phyloP scores from a whole-genome alignment of 2,113 vertebrate species.

The Pyrgilauda ruficollis region DNA sequence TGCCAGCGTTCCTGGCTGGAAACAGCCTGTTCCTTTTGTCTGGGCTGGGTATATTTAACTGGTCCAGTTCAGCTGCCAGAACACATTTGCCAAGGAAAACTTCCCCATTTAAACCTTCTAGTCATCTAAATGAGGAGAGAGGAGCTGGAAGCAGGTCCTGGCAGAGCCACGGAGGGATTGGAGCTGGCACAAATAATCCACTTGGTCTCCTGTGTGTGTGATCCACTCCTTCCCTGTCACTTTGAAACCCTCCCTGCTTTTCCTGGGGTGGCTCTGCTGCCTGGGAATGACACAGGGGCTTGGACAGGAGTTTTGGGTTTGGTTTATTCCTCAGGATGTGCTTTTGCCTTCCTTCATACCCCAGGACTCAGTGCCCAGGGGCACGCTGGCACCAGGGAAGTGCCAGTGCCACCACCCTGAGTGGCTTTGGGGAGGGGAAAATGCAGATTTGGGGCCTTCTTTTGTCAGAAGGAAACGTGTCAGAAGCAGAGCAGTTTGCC shows the following conservation, averaged over 20 bases:
- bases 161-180: constrained; percentile 31
- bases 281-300: no score
- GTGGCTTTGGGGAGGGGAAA: not conserved
- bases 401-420: fast-evolving
- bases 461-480: not conserved
- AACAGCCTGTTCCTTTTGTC: constrained; percentile 53
- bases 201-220: not conserved
- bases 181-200: not conserved
- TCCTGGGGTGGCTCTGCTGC: not conserved
- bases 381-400: fast-evolving
- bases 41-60: constrained; percentile 45
- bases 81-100: constrained; percentile 69
- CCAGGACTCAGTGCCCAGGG: not conserved
- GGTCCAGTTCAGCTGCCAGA: constrained; percentile 26
- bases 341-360: not conserved
- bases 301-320: not conserved
- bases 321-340: not conserved
- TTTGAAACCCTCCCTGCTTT: not conserved
- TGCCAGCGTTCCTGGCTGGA: not conserved
- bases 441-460: not conserved
- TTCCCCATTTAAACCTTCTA: constrained; percentile 66
- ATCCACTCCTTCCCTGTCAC: not conserved
- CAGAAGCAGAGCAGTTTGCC: not conserved
- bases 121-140: constrained; percentile 58
- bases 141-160: constrained; percentile 59